Evolutionary conservation across 2,888 invertebrate species (phyloP).

Genomic region (Drosophila pegasa): DNA sequence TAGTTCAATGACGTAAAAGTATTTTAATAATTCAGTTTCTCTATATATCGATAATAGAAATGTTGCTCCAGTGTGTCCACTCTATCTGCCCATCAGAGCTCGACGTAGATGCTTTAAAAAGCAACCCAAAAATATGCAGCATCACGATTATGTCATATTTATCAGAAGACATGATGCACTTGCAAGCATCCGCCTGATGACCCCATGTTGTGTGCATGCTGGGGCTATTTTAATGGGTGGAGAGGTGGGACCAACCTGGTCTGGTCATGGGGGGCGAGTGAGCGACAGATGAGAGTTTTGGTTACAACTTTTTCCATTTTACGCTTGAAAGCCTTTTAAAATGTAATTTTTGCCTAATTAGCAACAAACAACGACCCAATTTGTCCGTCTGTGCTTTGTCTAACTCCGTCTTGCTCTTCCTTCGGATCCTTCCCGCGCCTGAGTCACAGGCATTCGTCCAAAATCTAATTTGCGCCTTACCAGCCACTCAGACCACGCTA

Average conservation of each 20-base stretch:
- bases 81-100: background rate
- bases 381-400: constrained; percentile 13
- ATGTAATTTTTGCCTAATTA: constrained; percentile 81
- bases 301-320: constrained; percentile 79
- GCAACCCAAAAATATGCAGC: constrained; percentile 24
- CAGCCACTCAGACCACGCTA: constrained; percentile 46
- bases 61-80: background rate
- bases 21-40: background rate
- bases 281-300: constrained; percentile 36
- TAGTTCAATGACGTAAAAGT: background rate
- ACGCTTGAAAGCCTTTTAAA: constrained; percentile 80
- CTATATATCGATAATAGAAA: background rate
- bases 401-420: background rate
- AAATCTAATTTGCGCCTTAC: constrained; percentile 78
- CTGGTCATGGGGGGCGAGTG: background rate
- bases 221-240: too few species aligned
- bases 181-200: constrained; percentile 50
- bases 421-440: constrained; percentile 12
- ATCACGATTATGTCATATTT: constrained; percentile 57
- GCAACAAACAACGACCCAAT: constrained; percentile 71
- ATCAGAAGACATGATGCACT: constrained; percentile 50
- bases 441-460: constrained; percentile 45
- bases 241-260: too few species aligned
- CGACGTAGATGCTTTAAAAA: constrained; percentile 2
- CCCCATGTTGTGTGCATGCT: constrained; percentile 41